These are phyloP conservation scores for Philaenus spumarius DNA, from an alignment of 1,140 invertebrate species.

Conservation along the genomic window DNA sequence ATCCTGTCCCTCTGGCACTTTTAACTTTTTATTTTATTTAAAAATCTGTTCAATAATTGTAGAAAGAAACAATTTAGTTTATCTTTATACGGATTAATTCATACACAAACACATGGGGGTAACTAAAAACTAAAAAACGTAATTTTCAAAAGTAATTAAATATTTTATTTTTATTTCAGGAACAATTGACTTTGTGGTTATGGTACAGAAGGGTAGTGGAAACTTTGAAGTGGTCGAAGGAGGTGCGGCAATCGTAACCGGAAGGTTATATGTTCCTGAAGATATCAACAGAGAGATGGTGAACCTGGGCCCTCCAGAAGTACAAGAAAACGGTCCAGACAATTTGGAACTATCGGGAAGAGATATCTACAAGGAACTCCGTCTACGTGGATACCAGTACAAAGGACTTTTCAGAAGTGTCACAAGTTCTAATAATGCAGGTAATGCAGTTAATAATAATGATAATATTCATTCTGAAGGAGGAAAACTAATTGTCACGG, in stretches of 20 bases:
- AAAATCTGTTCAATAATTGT: not conserved
- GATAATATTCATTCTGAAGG: no score
- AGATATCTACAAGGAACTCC: conserved; percentile 90
- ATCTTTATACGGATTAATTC: no score
- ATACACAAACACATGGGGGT: no score
- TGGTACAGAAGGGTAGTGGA: conserved; percentile 74
- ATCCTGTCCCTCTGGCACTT: no score
- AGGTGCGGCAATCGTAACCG: conserved; percentile 69
- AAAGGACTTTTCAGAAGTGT: conserved; percentile 65
- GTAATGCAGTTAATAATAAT: conserved; percentile 27
- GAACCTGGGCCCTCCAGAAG: conserved; percentile 39
- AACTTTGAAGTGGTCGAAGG: conserved; percentile 82
- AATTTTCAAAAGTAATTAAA: no score
- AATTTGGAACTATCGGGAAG: conserved; percentile 46
- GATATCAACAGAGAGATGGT: conserved; percentile 41
- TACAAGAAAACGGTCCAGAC: conserved; percentile 31
- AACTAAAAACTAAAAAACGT: no score
- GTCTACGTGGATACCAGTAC: conserved; percentile 88
- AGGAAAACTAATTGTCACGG: no score
- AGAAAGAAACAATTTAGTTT: not conserved
- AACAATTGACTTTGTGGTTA: conserved; percentile 67
- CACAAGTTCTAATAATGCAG: conserved; percentile 42
- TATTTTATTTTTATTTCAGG: conserved; percentile 30
- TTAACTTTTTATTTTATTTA: no score
- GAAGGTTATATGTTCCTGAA: conserved; percentile 50